Evolutionary conservation across 2,888 invertebrate genomes (phyloP).

Genomic region (Pheosia gnoma): DNA sequence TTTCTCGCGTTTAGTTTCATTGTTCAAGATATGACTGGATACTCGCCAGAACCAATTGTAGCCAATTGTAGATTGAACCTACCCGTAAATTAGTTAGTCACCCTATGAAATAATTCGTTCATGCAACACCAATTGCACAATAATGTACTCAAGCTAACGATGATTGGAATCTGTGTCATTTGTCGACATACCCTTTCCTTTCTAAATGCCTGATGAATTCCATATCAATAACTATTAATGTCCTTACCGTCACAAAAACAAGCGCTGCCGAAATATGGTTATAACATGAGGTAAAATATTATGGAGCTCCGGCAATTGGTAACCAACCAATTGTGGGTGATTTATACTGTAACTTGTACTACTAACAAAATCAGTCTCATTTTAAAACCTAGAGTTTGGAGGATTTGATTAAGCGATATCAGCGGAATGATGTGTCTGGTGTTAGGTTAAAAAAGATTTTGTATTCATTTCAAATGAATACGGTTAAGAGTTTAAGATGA

Average conservation of each 20-base stretch:
- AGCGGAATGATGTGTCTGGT: too few species aligned
- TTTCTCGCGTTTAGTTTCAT: too few species aligned
- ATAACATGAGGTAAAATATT: background rate
- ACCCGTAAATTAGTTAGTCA: background rate
- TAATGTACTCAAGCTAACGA: constrained; percentile 8
- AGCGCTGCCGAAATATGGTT: background rate
- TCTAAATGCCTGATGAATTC: constrained; percentile 24
- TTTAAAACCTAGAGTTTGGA: too few species aligned
- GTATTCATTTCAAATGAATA: too few species aligned
- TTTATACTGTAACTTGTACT: too few species aligned
- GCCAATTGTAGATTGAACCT: background rate
- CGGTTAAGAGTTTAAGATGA: too few species aligned
- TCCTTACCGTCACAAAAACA: background rate
- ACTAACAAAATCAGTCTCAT: too few species aligned
- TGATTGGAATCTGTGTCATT: constrained; percentile 34
- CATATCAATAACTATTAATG: background rate
- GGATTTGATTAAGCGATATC: too few species aligned
- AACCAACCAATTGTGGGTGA: too few species aligned
- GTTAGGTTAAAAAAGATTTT: too few species aligned
- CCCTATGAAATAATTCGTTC: background rate
- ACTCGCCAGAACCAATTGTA: background rate
- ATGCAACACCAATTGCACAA: background rate
- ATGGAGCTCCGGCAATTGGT: background rate
- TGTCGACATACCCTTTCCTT: constrained; percentile 27
- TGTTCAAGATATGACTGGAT: background rate